These are phyloP conservation scores for Dendrocincla tyrannina DNA, from an alignment of 2,797 vertebrate species.

Conservation along the genomic window DNA sequence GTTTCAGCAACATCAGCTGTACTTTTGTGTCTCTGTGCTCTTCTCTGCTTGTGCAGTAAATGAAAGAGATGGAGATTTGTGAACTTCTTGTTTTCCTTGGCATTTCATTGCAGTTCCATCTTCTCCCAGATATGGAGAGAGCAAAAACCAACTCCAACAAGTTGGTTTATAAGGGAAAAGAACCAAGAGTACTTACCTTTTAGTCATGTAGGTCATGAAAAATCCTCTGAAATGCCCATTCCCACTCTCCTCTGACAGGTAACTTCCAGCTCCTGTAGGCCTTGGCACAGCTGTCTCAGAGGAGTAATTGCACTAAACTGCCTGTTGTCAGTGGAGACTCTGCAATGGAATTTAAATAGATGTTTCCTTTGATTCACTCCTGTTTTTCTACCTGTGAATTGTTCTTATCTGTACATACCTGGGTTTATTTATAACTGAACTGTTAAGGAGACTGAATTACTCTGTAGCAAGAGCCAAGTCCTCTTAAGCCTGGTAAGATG, in stretches of 20 bases:
- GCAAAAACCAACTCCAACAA: neutral
- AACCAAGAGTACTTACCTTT: neutral
- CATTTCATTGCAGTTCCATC: neutral
- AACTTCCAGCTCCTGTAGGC: neutral
- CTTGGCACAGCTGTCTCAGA: neutral
- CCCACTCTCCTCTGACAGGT: neutral
- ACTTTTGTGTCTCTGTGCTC: neutral
- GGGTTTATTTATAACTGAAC: neutral
- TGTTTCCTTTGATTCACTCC: neutral
- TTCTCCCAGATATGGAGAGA: neutral
- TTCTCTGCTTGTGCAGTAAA: neutral
- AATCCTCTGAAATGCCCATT: neutral
- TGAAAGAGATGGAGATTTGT: neutral
- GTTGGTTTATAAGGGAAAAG: neutral
- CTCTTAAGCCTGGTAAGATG: neutral
- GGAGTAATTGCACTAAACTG: neutral
- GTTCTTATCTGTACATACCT: neutral
- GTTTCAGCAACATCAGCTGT: neutral
- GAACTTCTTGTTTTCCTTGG: conserved; percentile 1
- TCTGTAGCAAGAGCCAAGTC: neutral
- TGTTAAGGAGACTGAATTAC: neutral
- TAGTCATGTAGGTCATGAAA: neutral
- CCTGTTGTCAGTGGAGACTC: neutral
- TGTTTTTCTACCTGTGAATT: neutral
- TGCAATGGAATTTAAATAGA: neutral